Percentiles rank a stretch among this genome's conserved stretches.
phyloP scores from a whole-genome alignment of 2,888 invertebrate genomes.

The Seladonia tumulorum region DNA sequence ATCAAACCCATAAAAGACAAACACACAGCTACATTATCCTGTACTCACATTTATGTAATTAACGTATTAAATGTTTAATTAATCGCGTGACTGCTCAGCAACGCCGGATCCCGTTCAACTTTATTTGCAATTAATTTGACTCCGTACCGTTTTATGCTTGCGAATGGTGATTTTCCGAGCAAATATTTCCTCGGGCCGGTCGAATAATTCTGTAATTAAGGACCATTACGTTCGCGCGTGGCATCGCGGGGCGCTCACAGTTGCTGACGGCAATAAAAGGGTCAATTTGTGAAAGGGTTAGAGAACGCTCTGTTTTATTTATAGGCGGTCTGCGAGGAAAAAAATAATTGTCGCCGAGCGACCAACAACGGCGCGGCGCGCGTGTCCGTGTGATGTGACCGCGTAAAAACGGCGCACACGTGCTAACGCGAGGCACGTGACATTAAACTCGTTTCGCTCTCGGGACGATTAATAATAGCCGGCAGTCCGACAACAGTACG shows the following conservation, averaged over 20 bases:
- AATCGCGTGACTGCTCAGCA: not conserved
- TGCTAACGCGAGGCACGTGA: constrained; percentile 59
- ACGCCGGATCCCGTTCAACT: not conserved
- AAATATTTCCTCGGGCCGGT: not conserved
- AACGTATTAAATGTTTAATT: not conserved
- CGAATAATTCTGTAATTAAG: not conserved
- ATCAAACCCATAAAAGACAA: not conserved
- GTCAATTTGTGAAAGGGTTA: constrained; percentile 4
- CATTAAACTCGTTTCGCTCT: constrained; percentile 64
- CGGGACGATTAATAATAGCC: constrained; percentile 60
- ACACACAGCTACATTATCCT: not conserved
- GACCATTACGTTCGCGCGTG: not conserved
- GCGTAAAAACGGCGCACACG: constrained; percentile 54
- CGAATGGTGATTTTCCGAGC: not conserved
- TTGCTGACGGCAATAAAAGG: not conserved
- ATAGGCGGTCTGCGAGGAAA: not conserved
- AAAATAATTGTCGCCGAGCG: constrained; percentile 49
- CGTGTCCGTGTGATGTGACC: constrained; percentile 20
- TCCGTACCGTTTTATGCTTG: not conserved
- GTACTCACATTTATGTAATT: not conserved
- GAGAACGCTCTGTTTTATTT: not conserved
- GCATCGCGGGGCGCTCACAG: not conserved
- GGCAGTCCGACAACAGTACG: constrained; percentile 54
- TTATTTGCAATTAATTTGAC: not conserved
- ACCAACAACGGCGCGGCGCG: constrained; percentile 27